Evolutionary conservation across 2,888 invertebrate genomes (phyloP), one percentile per base, ranked within the genome.

Genomic region (Ischnus inquisitorius): DNA sequence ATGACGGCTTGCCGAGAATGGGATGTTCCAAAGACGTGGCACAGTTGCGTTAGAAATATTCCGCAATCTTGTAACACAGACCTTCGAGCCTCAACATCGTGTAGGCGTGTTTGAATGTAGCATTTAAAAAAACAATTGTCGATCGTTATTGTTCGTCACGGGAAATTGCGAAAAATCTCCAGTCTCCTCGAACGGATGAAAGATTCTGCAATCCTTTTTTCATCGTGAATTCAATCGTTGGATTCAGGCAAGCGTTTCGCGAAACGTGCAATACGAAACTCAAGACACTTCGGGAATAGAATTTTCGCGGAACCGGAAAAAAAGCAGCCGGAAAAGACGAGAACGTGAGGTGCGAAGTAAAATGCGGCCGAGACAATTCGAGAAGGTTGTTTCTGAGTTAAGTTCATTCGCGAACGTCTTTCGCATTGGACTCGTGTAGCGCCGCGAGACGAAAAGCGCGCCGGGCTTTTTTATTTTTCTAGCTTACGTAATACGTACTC

Each of bases 361-460:
- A 77, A 46, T 43, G 34, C 46, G 16, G n/a, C 41, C 22, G 6
- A 39, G 65, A 48, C 46, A 57, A 72, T 67, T 67, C 60, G 77
- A 51, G 19, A 60, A 34, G 41, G n/a, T 25, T 48, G 12, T 60
- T 25, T 48, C 43, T 16, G 10, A 25, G 48, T 72, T 77, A 48
- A 60, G 25, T 34, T 80, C 75, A 43, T 72, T 78, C 72, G 51
- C 67, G 39, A 22, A 60, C 67, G 67, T 78, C 67, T 77, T 8
- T 22, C 22, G 51, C 71, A 34, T 34, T 6, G 1, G 68, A 60
- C 71, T 34, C 34, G 34, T 62, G 57, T 67, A 67, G 71, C 71
- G 41, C 8, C 12, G 19, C 41, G 14, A 57, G 19, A 0, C 5
- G 19, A 1, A 19, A 6, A 16, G 51, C 16, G 4, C 5, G 43